Evolutionary conservation across 2,113 vertebrate species (phyloP).

Genomic region (Pangasianodon gigas): DNA sequence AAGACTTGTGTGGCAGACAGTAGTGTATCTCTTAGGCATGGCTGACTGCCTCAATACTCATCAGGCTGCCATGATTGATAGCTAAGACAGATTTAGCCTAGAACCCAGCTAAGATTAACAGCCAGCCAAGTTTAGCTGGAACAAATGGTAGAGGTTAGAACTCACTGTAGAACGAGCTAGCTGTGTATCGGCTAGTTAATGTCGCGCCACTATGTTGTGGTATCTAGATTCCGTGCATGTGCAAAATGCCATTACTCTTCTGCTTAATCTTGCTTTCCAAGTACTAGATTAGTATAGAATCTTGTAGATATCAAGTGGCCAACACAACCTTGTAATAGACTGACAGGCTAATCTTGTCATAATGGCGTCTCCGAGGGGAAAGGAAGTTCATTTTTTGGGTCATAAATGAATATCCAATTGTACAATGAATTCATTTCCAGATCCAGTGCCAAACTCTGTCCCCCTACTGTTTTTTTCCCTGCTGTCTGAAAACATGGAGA

Average conservation of each 20-base stretch:
- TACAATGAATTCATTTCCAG: slow-evolving; percentile 55
- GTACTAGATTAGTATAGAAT: slow-evolving; percentile 44
- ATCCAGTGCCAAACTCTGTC: slow-evolving; percentile 35
- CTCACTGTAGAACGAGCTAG: neutral
- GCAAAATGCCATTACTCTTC: slow-evolving; percentile 28
- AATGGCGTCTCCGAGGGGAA: slow-evolving; percentile 46
- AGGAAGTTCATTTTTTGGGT: slow-evolving; percentile 59
- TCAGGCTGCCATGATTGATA: slow-evolving; percentile 41
- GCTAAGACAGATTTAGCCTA: slow-evolving; percentile 26
- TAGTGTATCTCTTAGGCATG: slow-evolving; percentile 22
- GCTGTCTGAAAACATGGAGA: slow-evolving; percentile 58
- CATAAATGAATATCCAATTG: slow-evolving; percentile 57
- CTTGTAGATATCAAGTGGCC: slow-evolving; percentile 35
- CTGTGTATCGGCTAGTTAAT: neutral
- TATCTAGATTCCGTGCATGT: slow-evolving; percentile 13
- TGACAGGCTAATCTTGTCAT: slow-evolving; percentile 41
- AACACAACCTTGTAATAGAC: slow-evolving; percentile 35
- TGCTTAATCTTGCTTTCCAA: slow-evolving; percentile 30
- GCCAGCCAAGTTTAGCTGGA: slow-evolving; percentile 33
- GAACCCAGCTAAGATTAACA: slow-evolving; percentile 46
- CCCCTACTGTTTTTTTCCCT: slow-evolving; percentile 36
- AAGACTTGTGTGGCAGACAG: slow-evolving; percentile 39
- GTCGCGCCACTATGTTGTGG: slow-evolving; percentile 2
- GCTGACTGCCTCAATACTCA: slow-evolving; percentile 32
- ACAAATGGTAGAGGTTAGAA: slow-evolving; percentile 33